Conservation (phyloP, 2,888 invertebrate species). For the Zhengitettix transpicula region DNA sequence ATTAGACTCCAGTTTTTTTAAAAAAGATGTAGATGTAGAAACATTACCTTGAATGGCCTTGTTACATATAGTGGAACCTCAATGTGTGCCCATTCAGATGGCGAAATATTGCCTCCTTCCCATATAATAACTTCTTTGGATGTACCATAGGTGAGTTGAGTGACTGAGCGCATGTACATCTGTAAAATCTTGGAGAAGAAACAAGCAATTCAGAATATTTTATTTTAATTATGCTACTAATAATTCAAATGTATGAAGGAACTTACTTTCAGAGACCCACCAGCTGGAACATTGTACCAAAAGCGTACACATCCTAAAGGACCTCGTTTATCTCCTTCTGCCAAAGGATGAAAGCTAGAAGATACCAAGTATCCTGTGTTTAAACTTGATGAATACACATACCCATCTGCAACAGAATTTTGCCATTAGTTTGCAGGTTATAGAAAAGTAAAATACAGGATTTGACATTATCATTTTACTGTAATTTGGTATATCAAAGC, state of each 20-base stretch:
- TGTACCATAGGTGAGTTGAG: neutral
- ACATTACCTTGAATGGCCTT: neutral
- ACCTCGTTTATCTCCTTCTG: conserved; percentile 8
- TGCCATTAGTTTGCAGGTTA: too few species aligned
- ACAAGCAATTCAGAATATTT: neutral
- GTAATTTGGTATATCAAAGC: neutral
- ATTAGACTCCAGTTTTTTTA: too few species aligned
- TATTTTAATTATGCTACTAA: too few species aligned
- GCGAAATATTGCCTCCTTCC: neutral
- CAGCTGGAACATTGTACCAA: conserved; percentile 6
- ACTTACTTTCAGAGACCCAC: neutral
- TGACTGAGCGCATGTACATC: neutral
- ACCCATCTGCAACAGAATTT: conserved; percentile 16
- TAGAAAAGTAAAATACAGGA: neutral
- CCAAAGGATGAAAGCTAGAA: conserved; percentile 14
- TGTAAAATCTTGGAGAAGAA: neutral
- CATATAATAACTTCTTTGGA: neutral
- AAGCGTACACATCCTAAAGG: conserved; percentile 17
- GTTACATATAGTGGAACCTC: neutral
- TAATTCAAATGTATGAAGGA: too few species aligned
- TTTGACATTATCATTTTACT: neutral
- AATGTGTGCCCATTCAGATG: neutral
- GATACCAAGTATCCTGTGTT: conserved; percentile 16
- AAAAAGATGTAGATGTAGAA: too few species aligned
- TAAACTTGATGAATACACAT: conserved; percentile 15